phyloP scores from a whole-genome alignment of 2,888 invertebrate genomes.

The Microplitis manilae region DNA sequence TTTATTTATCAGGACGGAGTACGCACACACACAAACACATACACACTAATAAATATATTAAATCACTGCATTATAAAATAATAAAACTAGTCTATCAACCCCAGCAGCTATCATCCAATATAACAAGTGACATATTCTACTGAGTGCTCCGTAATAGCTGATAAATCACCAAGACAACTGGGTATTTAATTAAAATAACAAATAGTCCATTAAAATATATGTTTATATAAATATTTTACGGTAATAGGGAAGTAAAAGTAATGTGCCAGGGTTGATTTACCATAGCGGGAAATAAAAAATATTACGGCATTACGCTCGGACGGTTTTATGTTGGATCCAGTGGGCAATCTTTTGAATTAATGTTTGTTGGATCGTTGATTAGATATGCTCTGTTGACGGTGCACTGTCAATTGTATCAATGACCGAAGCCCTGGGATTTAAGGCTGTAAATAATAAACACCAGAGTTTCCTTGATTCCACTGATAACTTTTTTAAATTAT shows the following conservation, averaged over 20 bases:
- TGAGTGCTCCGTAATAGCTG: neutral
- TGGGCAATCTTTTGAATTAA: slow-evolving; percentile 19
- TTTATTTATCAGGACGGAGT: neutral
- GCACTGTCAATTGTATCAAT: neutral
- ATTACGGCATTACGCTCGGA: slow-evolving; percentile 5
- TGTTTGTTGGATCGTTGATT: slow-evolving; percentile 25
- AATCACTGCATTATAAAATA: neutral
- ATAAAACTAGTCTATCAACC: neutral
- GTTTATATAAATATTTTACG: neutral
- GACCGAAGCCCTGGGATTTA: neutral
- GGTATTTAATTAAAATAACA: neutral
- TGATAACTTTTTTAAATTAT: neutral
- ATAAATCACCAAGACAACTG: neutral
- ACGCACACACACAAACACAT: neutral
- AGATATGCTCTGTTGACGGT: slow-evolving; percentile 17
- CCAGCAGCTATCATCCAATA: slow-evolving; percentile 1
- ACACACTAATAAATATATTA: too few species aligned
- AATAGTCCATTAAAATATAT: neutral
- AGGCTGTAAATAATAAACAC: neutral
- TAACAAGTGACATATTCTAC: neutral
- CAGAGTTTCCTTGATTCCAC: neutral
- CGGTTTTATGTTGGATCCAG: neutral
- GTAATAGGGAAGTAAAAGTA: slow-evolving; percentile 4
- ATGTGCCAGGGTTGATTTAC: slow-evolving; percentile 8
- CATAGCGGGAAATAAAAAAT: neutral